phyloP scores from a whole-genome alignment of 2,113 vertebrate species.

The Brachyhypopomus occidentalis region DNA sequence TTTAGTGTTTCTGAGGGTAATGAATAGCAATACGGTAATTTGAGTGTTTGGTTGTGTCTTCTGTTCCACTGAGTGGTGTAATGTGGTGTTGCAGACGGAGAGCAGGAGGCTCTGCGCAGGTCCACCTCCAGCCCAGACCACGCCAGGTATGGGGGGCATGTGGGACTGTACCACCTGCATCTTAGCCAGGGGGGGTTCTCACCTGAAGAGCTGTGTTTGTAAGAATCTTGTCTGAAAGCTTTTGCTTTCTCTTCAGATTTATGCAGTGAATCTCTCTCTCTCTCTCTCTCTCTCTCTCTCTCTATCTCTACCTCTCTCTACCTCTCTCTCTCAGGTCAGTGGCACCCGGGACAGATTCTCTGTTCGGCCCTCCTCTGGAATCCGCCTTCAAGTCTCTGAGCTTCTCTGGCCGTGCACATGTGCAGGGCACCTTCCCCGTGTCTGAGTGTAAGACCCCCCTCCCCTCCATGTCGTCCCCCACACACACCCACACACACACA shows the following conservation, averaged over 20 bases:
- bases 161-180: too few species aligned
- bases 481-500: too few species aligned
- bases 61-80: not conserved
- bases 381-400: constrained; percentile 82
- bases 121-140: constrained; percentile 75
- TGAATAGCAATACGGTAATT: too few species aligned
- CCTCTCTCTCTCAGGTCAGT: constrained; percentile 62
- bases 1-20: not conserved
- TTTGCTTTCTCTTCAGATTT: too few species aligned
- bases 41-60: not conserved
- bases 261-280: not conserved
- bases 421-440: constrained; percentile 49
- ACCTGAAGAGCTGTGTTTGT: too few species aligned
- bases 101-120: constrained; percentile 68
- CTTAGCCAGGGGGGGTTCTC: too few species aligned
- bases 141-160: constrained; percentile 65
- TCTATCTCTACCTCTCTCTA: not conserved
- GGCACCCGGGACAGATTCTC: constrained; percentile 69
- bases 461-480: too few species aligned
- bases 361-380: constrained; percentile 89
- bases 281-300: constrained; percentile 1
- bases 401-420: constrained; percentile 76
- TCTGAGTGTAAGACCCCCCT: constrained; percentile 71
- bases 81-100: constrained; percentile 62
- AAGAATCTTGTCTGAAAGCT: too few species aligned